phyloP scores from a whole-genome alignment of 2,797 vertebrate genomes.

The Pristis pectinata region DNA sequence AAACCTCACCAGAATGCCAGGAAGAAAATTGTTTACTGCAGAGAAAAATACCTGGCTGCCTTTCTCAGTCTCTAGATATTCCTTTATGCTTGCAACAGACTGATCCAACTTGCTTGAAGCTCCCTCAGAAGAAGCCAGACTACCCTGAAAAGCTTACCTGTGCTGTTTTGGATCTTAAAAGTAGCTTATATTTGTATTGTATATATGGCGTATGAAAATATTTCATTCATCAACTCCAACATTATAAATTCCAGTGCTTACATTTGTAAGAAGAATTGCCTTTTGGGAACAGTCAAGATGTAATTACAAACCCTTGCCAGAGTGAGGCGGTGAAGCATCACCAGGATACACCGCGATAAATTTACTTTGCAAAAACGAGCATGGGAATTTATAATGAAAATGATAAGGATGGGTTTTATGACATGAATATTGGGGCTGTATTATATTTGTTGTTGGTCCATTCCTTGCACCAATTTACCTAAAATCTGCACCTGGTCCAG shows the following conservation, averaged over 20 bases:
- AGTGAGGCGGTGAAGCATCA: neutral
- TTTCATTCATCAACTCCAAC: neutral
- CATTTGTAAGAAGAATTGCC: neutral
- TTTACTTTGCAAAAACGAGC: neutral
- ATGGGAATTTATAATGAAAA: neutral
- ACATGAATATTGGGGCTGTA: neutral
- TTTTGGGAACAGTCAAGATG: neutral
- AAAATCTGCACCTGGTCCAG: neutral
- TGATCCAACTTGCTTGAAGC: neutral
- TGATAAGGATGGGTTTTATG: neutral
- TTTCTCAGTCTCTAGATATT: neutral
- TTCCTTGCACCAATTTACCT: neutral
- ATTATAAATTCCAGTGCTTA: neutral
- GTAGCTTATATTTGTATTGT: neutral
- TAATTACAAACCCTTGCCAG: neutral
- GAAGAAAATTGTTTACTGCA: neutral
- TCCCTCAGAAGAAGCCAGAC: neutral
- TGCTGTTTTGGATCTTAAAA: neutral
- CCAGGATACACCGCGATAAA: neutral
- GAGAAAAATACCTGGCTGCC: no score
- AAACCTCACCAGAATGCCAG: neutral
- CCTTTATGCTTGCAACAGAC: neutral
- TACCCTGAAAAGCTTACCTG: neutral
- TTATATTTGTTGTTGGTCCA: neutral
- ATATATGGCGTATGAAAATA: neutral